These are phyloP conservation scores for Trypoxylon attenuatum DNA, from an alignment of 2,888 invertebrate genomes.

Conservation along the genomic window DNA sequence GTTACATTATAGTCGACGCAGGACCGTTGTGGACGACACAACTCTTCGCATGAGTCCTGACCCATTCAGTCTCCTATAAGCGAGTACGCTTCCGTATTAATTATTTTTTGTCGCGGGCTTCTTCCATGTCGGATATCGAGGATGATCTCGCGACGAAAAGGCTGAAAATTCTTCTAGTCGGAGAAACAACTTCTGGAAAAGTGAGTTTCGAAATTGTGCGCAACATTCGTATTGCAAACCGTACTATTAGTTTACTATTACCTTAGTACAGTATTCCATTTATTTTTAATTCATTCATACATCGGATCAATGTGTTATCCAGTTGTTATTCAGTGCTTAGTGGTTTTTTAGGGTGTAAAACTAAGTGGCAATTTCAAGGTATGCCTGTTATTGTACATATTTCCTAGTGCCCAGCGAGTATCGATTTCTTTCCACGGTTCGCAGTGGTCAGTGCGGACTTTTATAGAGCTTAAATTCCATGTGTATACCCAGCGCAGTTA, in stretches of 20 bases:
- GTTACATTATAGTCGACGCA: conserved; percentile 39
- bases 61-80: neutral
- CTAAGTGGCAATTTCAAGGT: too few relatives aligned
- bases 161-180: conserved; percentile 86
- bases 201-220: conserved; percentile 77
- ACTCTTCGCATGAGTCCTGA: conserved; percentile 35
- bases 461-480: neutral
- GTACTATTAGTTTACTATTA: neutral
- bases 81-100: neutral
- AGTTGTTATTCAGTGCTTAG: too few relatives aligned
- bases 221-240: too few relatives aligned
- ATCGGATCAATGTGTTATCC: too few relatives aligned
- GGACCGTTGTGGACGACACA: conserved; percentile 24
- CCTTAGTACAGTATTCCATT: too few relatives aligned
- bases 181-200: conserved; percentile 89
- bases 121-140: conserved; percentile 81
- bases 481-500: too few relatives aligned
- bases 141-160: conserved; percentile 80
- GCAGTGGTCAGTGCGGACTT: neutral
- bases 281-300: too few relatives aligned
- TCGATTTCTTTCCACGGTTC: neutral
- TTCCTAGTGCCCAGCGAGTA: neutral
- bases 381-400: conserved; percentile 1
- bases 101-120: conserved; percentile 10
- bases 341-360: too few relatives aligned